Base-by-base conservation (phyloP, 2,888 invertebrate genomes). In the Mimumesa dahlbomi region DNA sequence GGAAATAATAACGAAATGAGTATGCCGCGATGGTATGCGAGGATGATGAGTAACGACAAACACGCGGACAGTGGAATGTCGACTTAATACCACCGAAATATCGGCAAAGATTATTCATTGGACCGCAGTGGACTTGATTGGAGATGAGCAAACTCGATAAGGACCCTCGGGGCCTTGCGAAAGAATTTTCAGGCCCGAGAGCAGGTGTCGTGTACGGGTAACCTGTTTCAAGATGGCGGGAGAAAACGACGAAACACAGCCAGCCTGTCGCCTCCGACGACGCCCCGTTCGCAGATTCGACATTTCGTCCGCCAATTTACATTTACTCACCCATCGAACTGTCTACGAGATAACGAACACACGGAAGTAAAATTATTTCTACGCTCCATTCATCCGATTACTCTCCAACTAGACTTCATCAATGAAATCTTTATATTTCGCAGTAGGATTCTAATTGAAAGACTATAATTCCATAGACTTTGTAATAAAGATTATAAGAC, bases 111-210 rank as follows among this genome's bases (percentile, higher is more conserved):
- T 83, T 81, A 84, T 84, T 84, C 82, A 76, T 77, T 70, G 81
- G 73, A 56, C 57, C 77, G 66, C 70, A 73, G 64, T 75, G 65
- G 74, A 76, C 78, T 77, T 83, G 83, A 84, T 82, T 82, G 84
- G 79, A 79, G 84, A 83, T 84, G 83, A 82, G 79, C 76, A 68
- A 68, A 75, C 70, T 63, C 74, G 84, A 84, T 84, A 84, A 84
- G 78, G 76, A 58, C 69, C 72, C 76, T 34, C 21, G 56, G 58
- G n/a, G 71, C 72, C 71, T 67, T 70, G 76, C 75, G 75, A 77
- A 77, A 74, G 84, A 84, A 82, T 84, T 83, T 83, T 80, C 65
- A 67, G 79, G 72, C 63, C 75, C 66, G 75, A 48, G 73, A 80
- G 83, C 84, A 84, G 84, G 84, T 84, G 84, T 79, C 76, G 76